Base-by-base conservation (phyloP, 2,888 invertebrate species). In the Nomada flava region DNA sequence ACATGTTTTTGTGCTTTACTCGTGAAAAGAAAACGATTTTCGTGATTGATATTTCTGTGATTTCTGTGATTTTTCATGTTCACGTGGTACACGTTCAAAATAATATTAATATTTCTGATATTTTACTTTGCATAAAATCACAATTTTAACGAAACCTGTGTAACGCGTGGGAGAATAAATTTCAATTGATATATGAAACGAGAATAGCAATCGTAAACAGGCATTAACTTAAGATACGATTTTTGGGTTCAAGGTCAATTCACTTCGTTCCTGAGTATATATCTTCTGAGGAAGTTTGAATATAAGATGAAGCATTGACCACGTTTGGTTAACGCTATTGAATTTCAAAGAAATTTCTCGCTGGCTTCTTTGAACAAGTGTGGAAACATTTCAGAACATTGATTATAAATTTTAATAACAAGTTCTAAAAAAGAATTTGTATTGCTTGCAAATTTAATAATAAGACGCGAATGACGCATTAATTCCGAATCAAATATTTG, bases 171-270 rank as follows among this genome's bases (percentile, higher is more conserved):
- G 20, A 52, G 2, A 47, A 53, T 67, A 53, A 10, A 36, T 15
- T 20, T 15, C 11, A 13, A n/a, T 13, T 42, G 20, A 15, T 20
- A 47, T 20, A 53, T 53, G 2, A 47, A 20, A 55, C 47, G 57
- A 42, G 64, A 13, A 59, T 23, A 50, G 26, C 67, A 70, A 10
- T 13, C n/a, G 29, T 62, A 63, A 72, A 68, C 50, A 57, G 42
- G 26, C 42, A 13, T 13, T 36, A 63, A 57, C 47, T 75, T 63
- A 50, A 10, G 73, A 75, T 75, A 70, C 62, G 68, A 79, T 73
- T 72, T 76, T 82, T 57, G 44, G 73, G 75, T 82, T 83, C 87
- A 82, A 86, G 82, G 81, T 59, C 79, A 42, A 10, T 36, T 10
- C 59, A 53, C 44, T 53, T 44, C 44, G 50, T 55, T 72, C 52